Base-by-base conservation (phyloP, 2,113 vertebrate genomes). In the Mugil cephalus region DNA sequence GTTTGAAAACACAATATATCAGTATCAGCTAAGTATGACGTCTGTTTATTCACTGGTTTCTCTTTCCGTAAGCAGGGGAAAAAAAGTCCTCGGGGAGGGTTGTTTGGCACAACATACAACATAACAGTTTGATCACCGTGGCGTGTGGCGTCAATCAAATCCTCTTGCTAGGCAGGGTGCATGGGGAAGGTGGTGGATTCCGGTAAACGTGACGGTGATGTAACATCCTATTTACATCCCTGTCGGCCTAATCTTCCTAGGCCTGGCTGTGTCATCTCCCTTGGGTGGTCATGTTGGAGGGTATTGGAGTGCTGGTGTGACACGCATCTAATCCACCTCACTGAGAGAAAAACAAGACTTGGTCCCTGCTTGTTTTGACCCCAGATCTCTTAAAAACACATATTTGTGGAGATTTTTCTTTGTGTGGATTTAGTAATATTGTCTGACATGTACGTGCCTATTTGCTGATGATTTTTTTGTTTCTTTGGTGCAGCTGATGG, bases 151-250 rank as follows among this genome's bases (percentile, higher is more conserved):
- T 65, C 40, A 78, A 6, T 83, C 56, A 45, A 72, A 84, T 82
- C 76, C 82, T 77, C 63, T 80, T 71, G 73, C 45, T 38, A 52
- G 66, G 52, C 53, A 62, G 39, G 51, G 47, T 24, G 69, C 59
- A 58, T 50, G 68, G 67, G 72, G 54, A 82, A 48, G 47, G 64
- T 52, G 56, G 62, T 79, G 58, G 59, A 64, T 71, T 53, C 50
- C 35, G 12, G 69, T 85, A 67, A 89, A 81, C 77, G 35, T 69
- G 65, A 80, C 42, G 45, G 61, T 92, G 89, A 92, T 86, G 77
- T 90, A 89, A 92, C 73, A 80, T 82, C 82, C 88, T 93, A 86
- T 92, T 90, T 89, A 69, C 77, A 89, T 91, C 89, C 71, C 83
- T 12, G 36, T 73, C 64, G 76, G 63, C 65, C 66, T 90, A 91